These are phyloP conservation scores for Enteromius radiatus DNA, from an alignment of 2,797 vertebrate genomes.

Conservation along the genomic window DNA sequence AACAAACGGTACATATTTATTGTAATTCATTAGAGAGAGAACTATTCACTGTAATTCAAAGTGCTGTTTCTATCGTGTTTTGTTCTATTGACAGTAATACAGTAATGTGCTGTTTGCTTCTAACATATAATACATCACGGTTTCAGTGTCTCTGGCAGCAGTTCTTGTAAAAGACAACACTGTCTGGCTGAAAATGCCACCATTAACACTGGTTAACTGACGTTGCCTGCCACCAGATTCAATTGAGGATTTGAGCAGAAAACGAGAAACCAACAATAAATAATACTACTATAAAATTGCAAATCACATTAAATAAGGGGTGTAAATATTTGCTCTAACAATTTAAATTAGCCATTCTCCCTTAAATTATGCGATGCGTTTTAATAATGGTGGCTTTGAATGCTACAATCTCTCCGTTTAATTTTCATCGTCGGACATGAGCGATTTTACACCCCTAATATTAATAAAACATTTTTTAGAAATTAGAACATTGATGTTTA, in stretches of 20 bases:
- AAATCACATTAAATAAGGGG: not conserved
- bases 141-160: slow-evolving; percentile 15
- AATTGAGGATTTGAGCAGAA: not conserved
- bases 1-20: slow-evolving; percentile 35
- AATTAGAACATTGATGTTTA: slow-evolving; percentile 7
- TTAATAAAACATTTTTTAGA: not conserved
- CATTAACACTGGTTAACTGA: slow-evolving; percentile 11
- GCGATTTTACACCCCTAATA: slow-evolving; percentile 12
- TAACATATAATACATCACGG: slow-evolving; percentile 30
- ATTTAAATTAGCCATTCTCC: not conserved
- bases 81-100: slow-evolving; percentile 27
- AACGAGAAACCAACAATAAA: not conserved
- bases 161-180: slow-evolving; percentile 12
- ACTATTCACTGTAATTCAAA: slow-evolving; percentile 41
- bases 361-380: not conserved
- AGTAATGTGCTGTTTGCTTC: slow-evolving; percentile 21
- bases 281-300: slow-evolving; percentile 13
- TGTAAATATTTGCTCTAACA: slow-evolving; percentile 11
- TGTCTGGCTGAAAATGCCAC: slow-evolving; percentile 17
- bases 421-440: not conserved
- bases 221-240: not conserved
- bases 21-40: slow-evolving; percentile 10
- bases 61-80: slow-evolving; percentile 21
- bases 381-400: not conserved
- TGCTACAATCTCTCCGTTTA: not conserved